Conservation (phyloP, 2,888 invertebrate genomes). For the Nipponacmea schrenckii region DNA sequence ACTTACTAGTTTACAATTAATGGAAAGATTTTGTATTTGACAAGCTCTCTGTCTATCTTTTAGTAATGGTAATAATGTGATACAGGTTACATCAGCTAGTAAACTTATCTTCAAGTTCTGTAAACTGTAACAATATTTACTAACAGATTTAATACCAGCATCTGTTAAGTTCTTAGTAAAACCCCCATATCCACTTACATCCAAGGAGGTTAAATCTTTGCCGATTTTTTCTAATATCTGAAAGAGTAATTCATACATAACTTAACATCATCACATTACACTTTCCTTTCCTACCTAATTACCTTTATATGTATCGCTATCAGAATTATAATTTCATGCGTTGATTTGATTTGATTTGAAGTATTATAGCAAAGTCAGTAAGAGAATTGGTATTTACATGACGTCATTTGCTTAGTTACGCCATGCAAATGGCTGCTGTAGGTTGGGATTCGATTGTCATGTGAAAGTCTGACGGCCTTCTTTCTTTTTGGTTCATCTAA, state of each 20-base stretch:
- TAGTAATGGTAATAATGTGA: constrained; percentile 49
- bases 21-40: constrained; percentile 41
- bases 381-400: too few species aligned
- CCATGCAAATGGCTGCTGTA: too few species aligned
- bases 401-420: too few species aligned
- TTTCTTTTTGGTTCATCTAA: too few species aligned
- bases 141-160: constrained; percentile 48
- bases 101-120: constrained; percentile 51
- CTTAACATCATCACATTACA: too few species aligned
- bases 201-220: constrained; percentile 41
- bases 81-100: constrained; percentile 44
- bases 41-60: constrained; percentile 41
- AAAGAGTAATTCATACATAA: not conserved
- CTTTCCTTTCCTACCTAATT: too few species aligned
- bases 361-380: too few species aligned
- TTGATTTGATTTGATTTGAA: too few species aligned
- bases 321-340: too few species aligned
- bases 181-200: constrained; percentile 51
- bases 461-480: too few species aligned
- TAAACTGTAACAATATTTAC: constrained; percentile 48
- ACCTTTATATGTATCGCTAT: too few species aligned
- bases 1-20: constrained; percentile 53
- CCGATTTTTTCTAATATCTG: constrained; percentile 57
- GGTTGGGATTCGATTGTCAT: too few species aligned
- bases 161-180: constrained; percentile 49